Base-by-base conservation (phyloP, 2,888 invertebrate genomes). In the Arctia plantaginis region DNA sequence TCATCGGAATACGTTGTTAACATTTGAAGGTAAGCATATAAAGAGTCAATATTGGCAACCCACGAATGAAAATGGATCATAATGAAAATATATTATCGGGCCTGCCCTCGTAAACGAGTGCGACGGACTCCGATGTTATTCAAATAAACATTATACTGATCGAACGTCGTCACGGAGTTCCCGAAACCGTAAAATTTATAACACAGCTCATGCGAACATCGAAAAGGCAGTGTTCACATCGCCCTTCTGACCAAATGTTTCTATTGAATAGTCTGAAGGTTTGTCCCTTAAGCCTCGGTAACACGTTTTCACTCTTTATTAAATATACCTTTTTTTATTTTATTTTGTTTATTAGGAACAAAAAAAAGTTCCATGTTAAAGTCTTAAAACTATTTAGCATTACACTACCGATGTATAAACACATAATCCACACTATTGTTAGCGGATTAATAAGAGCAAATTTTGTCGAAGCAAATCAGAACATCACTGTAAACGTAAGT, bases 71-170 rank as follows among this genome's bases (percentile, higher is more conserved):
- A 93, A 93, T 91, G 90, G 91, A 89, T 93, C 91, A 92, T 93
- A 93, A 94, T 94, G 93, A 93, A 93, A 93, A 94, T 93, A 94
- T 92, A 93, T 93, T 92, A 91, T 90, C 86, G 88, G 86, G 86
- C 82, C 86, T 89, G 90, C 85, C 90, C 88, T 91, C 92, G 90
- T 93, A 93, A 93, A 92, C 90, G 92, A 89, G 87, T 88, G 88
- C 88, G 88, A 88, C 85, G 84, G 81, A 89, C 88, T 86, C 89
- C 88, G 90, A 92, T 89, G 90, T 90, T 92, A 92, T 93, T 93
- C 92, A 91, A 93, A 92, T 93, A 93, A 93, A 93, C 90, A 91
- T 93, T 92, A 91, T 90, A 81, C 83, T 86, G 89, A 90, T 93
- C 90, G 90, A 85, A 91, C 87, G 89, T 90, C 90, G 91, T 90